Conservation (phyloP, 35 echinoderm and acorn worm genomes). For the Chiridota heheva region DNA sequence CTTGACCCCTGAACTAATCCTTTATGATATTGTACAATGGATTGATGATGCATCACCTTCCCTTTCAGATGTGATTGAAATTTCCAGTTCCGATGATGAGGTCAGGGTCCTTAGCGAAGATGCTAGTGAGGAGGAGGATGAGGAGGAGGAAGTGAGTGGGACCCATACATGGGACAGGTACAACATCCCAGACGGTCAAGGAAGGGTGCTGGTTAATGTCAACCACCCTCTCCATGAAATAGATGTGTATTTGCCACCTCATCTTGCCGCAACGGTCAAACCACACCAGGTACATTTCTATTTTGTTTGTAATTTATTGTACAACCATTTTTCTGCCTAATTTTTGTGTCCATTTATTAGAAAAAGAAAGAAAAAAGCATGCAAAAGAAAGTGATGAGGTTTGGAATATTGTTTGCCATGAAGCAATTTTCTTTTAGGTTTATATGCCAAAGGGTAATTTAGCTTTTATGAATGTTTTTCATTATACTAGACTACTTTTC, state of each 20-base stretch:
- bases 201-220: constrained; percentile 81
- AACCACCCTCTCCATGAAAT: constrained; percentile 73
- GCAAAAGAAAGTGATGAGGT: no score
- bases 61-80: constrained; percentile 65
- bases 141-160: constrained; percentile 48
- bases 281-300: constrained; percentile 65
- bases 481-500: no score
- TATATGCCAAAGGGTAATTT: no score
- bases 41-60: not conserved
- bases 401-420: no score
- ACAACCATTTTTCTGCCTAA: no score
- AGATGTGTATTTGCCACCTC: constrained; percentile 67
- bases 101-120: constrained; percentile 72
- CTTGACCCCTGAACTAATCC: no score
- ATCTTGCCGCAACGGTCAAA: constrained; percentile 60
- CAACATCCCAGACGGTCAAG: constrained; percentile 66
- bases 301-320: no score
- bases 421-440: no score
- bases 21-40: not conserved
- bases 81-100: constrained; percentile 85
- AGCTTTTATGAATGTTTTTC: no score
- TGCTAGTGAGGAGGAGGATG: constrained; percentile 51
- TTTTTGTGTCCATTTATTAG: no score
- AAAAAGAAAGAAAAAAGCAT: no score
- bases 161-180: constrained; percentile 71